phyloP scores from a whole-genome alignment of 2,113 vertebrate genomes.

The Cyanoderma ruficeps region DNA sequence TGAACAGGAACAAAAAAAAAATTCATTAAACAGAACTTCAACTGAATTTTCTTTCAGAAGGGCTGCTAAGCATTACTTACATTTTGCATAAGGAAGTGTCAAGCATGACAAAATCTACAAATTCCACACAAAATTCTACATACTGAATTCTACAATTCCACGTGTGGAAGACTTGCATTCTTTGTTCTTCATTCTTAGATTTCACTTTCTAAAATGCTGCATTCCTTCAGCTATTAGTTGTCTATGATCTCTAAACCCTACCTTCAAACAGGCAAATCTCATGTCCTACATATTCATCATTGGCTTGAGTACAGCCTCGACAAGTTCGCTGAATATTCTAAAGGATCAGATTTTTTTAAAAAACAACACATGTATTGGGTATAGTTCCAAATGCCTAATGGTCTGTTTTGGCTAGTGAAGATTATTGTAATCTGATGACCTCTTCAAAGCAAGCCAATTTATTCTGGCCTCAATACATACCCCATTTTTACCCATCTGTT shows the following conservation, averaged over 20 bases:
- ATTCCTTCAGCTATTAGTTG: not conserved
- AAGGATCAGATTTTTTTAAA: not conserved
- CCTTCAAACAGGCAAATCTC: not conserved
- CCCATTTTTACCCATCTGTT: constrained; percentile 38
- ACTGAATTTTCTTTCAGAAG: not conserved
- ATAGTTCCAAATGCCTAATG: not conserved
- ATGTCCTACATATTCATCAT: not conserved
- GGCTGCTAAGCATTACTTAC: not conserved
- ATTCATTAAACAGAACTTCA: not conserved
- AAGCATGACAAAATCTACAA: not conserved
- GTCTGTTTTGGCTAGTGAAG: constrained; percentile 32
- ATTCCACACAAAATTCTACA: not conserved
- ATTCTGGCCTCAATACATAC: constrained; percentile 7
- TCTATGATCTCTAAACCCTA: not conserved
- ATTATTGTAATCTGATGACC: constrained; percentile 35
- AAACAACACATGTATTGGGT: not conserved
- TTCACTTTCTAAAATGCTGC: not conserved
- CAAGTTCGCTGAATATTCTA: not conserved
- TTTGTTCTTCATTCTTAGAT: not conserved
- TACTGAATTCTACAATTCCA: no score
- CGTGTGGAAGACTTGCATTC: not conserved
- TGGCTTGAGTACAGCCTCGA: not conserved
- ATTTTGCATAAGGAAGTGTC: not conserved
- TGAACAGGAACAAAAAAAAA: not conserved
- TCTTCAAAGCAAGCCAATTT: constrained; percentile 31